Percentiles rank a stretch among this genome's conserved stretches.
These are phyloP conservation scores for Drosophila busckii DNA, from an alignment of 1,140 invertebrate genomes.

Conservation along the genomic window DNA sequence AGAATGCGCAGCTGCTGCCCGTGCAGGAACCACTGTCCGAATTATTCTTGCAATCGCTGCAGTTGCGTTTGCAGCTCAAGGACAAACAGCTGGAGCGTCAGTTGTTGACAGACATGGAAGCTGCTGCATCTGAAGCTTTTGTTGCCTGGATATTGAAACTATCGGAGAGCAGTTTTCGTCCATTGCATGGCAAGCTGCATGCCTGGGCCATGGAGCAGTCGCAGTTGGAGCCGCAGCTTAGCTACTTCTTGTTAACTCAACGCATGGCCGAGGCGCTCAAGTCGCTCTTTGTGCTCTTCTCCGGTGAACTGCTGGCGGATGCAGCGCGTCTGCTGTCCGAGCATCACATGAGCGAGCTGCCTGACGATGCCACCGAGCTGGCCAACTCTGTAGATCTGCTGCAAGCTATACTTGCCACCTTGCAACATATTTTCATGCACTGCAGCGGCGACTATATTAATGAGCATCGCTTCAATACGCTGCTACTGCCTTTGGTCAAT, in stretches of 20 bases:
- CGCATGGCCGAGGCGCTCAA: conserved; percentile 90
- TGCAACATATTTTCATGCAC: conserved; percentile 89
- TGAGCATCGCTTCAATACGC: conserved; percentile 88
- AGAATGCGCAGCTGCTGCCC: conserved; percentile 82
- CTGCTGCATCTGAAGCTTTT: conserved; percentile 86
- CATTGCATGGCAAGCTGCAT: conserved; percentile 91
- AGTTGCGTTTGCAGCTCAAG: conserved; percentile 82
- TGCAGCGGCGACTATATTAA: conserved; percentile 91
- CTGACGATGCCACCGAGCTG: conserved; percentile 71
- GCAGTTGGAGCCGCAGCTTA: conserved; percentile 57
- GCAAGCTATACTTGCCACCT: conserved; percentile 85
- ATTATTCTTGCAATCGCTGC: conserved; percentile 88
- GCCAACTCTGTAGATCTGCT: conserved; percentile 81
- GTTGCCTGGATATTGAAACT: conserved; percentile 90
- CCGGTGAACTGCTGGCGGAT: conserved; percentile 90
- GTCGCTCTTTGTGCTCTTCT: conserved; percentile 93
- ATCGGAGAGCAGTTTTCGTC: conserved; percentile 91
- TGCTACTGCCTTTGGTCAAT: conserved; percentile 92
- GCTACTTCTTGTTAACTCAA: conserved; percentile 84
- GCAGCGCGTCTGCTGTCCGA: conserved; percentile 85
- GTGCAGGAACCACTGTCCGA: conserved; percentile 84
- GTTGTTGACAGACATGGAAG: conserved; percentile 81
- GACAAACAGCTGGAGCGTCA: conserved; percentile 41
- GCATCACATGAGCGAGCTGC: conserved; percentile 80
- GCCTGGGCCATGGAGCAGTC: conserved; percentile 88